Conservation (phyloP, 1,140 invertebrate species). For the Nilaparvata lugens region DNA sequence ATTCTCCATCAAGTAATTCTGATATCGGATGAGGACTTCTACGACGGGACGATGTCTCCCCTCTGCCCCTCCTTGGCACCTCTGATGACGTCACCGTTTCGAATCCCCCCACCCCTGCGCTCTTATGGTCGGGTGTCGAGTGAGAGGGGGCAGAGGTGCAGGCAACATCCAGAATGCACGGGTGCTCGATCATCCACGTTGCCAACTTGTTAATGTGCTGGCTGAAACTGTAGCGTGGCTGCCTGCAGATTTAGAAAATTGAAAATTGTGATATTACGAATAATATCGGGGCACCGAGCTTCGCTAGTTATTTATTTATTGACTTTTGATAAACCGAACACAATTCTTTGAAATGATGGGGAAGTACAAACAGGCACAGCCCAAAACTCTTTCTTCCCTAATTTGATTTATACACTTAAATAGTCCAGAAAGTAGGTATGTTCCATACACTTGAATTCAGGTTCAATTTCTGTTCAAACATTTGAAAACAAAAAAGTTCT, state of each 20-base stretch:
- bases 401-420: too few relatives aligned
- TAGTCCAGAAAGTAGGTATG: too few relatives aligned
- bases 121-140: neutral
- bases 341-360: too few relatives aligned
- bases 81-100: neutral
- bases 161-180: conserved; percentile 35
- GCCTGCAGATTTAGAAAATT: conserved; percentile 31
- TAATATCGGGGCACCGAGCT: too few relatives aligned
- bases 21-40: conserved; percentile 30
- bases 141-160: conserved; percentile 9
- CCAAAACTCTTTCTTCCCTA: too few relatives aligned
- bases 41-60: conserved; percentile 4
- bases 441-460: too few relatives aligned
- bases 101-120: neutral
- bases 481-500: too few relatives aligned
- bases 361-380: too few relatives aligned
- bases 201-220: conserved; percentile 48
- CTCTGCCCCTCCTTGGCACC: neutral
- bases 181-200: conserved; percentile 60
- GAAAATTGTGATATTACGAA: neutral
- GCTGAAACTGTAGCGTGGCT: conserved; percentile 44
- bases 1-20: conserved; percentile 29
- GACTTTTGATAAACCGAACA: too few relatives aligned
- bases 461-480: too few relatives aligned
- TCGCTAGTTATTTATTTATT: too few relatives aligned